phyloP scores from a whole-genome alignment of 2,888 invertebrate species.

The Hirtodrosophila confusa region DNA sequence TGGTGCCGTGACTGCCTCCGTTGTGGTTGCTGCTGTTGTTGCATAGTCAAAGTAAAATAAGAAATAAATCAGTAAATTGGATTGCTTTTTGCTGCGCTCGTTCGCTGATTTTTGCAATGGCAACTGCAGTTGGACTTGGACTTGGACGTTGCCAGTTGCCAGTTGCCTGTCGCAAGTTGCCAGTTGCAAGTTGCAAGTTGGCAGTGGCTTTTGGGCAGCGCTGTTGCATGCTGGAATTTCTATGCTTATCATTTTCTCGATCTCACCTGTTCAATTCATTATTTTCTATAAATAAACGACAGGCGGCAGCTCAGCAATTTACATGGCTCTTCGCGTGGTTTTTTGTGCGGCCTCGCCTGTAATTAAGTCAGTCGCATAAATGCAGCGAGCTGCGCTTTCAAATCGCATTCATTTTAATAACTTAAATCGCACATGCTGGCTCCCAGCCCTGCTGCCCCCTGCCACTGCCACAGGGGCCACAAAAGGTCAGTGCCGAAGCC shows the following conservation, averaged over 20 bases:
- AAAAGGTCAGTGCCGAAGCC: conserved; percentile 59
- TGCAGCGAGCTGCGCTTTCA: conserved; percentile 46
- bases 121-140: conserved; percentile 52
- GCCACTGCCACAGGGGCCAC: conserved; percentile 20
- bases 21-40: conserved; percentile 44
- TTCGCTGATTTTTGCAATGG: conserved; percentile 66
- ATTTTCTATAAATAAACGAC: conserved; percentile 79
- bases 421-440: conserved; percentile 49
- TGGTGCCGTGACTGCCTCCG: conserved; percentile 16
- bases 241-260: conserved; percentile 79
- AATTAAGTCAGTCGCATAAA: conserved; percentile 69
- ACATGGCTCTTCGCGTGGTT: conserved; percentile 45
- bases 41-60: conserved; percentile 80
- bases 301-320: conserved; percentile 61
- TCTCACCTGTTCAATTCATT: conserved; percentile 81
- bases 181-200: conserved; percentile 18
- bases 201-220: conserved; percentile 35
- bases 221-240: conserved; percentile 77
- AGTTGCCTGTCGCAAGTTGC: conserved; percentile 8
- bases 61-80: conserved; percentile 81
- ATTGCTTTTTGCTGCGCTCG: conserved; percentile 72
- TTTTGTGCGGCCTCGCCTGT: conserved; percentile 33
- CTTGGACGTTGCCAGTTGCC: conserved; percentile 23
- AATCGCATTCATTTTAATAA: conserved; percentile 73
- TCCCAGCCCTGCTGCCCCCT: conserved; percentile 7